phyloP scores from a whole-genome alignment of 2,797 vertebrate genomes.

The Strix occidentalis region DNA sequence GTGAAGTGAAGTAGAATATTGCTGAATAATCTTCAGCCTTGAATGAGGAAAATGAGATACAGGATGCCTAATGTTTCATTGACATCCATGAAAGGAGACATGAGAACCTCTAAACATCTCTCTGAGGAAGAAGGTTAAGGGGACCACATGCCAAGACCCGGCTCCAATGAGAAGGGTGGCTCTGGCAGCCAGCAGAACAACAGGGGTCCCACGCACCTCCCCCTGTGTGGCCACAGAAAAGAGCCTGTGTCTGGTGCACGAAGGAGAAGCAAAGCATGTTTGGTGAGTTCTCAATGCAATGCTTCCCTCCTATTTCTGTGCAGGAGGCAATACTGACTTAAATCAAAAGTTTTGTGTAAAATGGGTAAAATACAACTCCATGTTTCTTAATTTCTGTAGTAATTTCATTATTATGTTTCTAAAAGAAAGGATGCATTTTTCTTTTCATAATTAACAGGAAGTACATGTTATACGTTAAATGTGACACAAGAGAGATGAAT shows the following conservation, averaged over 20 bases:
- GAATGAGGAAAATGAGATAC: conserved; percentile 23
- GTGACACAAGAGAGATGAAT: conserved; percentile 81
- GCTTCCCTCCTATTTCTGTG: background rate
- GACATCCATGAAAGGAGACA: background rate
- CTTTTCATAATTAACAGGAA: conserved; percentile 79
- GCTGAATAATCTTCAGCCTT: conserved; percentile 37
- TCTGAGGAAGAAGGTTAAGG: background rate
- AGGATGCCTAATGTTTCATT: conserved; percentile 23
- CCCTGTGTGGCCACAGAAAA: background rate
- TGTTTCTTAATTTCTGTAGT: conserved; percentile 52
- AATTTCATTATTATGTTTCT: conserved; percentile 69
- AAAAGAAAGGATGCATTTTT: conserved; percentile 68
- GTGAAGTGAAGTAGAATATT: conserved; percentile 44
- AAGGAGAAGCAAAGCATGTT: background rate
- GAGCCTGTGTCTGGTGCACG: background rate
- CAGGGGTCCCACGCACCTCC: background rate
- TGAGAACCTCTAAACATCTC: background rate
- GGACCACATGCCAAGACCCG: background rate
- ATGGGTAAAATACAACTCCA: background rate
- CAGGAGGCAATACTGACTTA: conserved; percentile 6
- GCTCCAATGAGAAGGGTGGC: background rate
- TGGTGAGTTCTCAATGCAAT: background rate
- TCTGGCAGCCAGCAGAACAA: background rate
- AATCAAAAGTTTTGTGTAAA: background rate
- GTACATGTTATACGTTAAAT: conserved; percentile 77